phyloP scores from a whole-genome alignment of 1,140 invertebrate species.

The Penaeus chinensis region DNA sequence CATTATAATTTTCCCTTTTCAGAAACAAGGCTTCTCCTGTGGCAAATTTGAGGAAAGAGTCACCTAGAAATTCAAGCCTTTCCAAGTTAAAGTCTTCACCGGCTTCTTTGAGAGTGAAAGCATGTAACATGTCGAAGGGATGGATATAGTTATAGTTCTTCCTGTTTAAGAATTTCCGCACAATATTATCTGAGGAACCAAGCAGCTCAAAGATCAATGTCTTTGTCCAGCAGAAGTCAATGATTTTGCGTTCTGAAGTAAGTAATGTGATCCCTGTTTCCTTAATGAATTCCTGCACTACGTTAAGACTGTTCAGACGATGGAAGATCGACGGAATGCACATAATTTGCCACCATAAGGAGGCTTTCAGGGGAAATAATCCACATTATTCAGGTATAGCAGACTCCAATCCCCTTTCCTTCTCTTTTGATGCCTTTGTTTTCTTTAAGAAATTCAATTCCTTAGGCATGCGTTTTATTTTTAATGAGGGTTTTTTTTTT shows the following conservation, averaged over 20 bases:
- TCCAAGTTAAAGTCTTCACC: conserved; percentile 57
- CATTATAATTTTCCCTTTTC: conserved; percentile 13
- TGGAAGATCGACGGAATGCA: conserved; percentile 59
- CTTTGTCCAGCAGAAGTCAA: conserved; percentile 24
- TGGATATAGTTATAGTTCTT: conserved; percentile 20
- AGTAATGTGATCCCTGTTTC: conserved; percentile 1
- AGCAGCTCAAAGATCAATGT: not conserved
- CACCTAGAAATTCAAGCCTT: conserved; percentile 59
- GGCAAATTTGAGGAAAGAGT: conserved; percentile 53
- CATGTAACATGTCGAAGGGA: conserved; percentile 47
- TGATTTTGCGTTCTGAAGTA: not conserved
- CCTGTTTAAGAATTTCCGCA: not conserved
- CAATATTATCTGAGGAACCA: conserved; percentile 5
- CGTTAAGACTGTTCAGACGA: conserved; percentile 56
- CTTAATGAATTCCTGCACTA: conserved; percentile 33
- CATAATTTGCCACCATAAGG: conserved; percentile 58
- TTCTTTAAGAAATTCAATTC: conserved; percentile 52
- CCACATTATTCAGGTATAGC: conserved; percentile 60
- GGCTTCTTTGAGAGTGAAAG: conserved; percentile 45
- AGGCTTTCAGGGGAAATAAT: conserved; percentile 52
- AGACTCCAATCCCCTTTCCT: not conserved
- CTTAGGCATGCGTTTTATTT: conserved; percentile 53
- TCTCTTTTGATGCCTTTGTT: conserved; percentile 2
- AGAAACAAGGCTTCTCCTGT: conserved; percentile 35
- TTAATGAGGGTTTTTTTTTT: conserved; percentile 33